Evolutionary conservation across 2,113 vertebrate species (phyloP), one percentile per base, ranked within the genome.

Genomic region (Paedocypris sp.): DNA sequence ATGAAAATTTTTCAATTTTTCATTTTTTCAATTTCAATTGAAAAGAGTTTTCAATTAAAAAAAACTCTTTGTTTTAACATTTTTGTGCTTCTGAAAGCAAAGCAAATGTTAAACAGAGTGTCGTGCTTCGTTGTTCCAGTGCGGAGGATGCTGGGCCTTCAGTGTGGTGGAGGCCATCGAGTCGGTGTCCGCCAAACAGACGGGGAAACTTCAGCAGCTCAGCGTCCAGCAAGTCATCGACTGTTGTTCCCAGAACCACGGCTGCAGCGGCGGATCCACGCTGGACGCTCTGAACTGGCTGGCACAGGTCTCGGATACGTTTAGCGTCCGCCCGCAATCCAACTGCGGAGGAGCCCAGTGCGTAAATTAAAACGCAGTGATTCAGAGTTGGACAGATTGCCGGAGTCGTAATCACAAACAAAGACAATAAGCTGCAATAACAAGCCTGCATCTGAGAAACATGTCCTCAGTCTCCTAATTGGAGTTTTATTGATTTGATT

Each of bases 121-220:
- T n/a, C n/a, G n/a, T 61, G 16, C 18, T 13, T 22, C 1, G 41
- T 38, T 57, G 8, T 13, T 45, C 16, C 76, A 94, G 93, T 97
- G 93, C 70, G 93, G 93, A 43, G 91, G 84, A 12, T 97, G 93
- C 67, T 97, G 93, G 92, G 93, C 93, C 11, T 96, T 98, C 72
- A 93, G 92, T 0, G 73, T 91, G 43, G 93, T 96, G 0, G 87
- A 87, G 6, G 80, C 87, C 0, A 62, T 90, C 47, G 89, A 96
- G 66, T 87, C 91, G 1, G 87, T 73, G 7, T 72, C 69, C 41
- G 90, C 89, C 4, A 90, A 87, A 16, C 73, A 77, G 53, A 76
- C 83, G 48, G 70, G 79, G 0, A 73, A 41, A 5, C 66, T 94
- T 67, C 75, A 84, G 69, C 70, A 79, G 18, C 86, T 96, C 12